Evolutionary conservation across 37 sponge, comb jelly and placozoan species (phyloP).

Genomic region (Chondrilla cf. caribensis): DNA sequence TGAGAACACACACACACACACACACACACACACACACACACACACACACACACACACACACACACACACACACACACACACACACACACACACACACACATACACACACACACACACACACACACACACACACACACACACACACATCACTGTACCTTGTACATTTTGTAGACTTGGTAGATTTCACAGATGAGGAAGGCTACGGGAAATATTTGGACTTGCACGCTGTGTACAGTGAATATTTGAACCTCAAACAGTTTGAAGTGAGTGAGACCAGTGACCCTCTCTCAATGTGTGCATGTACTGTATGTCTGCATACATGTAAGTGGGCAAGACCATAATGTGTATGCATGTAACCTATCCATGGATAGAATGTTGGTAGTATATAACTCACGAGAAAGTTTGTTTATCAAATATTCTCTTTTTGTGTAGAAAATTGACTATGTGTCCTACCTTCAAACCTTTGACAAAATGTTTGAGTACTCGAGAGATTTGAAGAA

Average conservation of each 20-base stretch:
- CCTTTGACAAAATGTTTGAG: slow-evolving; percentile 91
- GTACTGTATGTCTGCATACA: too few relatives aligned
- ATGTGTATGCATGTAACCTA: too few relatives aligned
- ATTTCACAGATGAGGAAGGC: slow-evolving; percentile 96
- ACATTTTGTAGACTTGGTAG: slow-evolving; percentile 84
- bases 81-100: neutral
- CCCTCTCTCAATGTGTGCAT: too few relatives aligned
- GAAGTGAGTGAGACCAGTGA: slow-evolving; percentile 45
- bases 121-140: neutral
- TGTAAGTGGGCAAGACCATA: too few relatives aligned
- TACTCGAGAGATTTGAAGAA: slow-evolving; percentile 87
- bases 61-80: neutral
- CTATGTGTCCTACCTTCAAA: slow-evolving; percentile 82
- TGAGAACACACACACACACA: slow-evolving; percentile 5
- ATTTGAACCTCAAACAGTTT: slow-evolving; percentile 76
- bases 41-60: slow-evolving; percentile 1
- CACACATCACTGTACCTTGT: neutral
- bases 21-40: neutral
- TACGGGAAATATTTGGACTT: slow-evolving; percentile 96
- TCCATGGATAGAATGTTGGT: too few relatives aligned
- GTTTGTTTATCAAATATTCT: too few relatives aligned
- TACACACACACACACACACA: neutral
- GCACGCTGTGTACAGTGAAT: slow-evolving; percentile 68
- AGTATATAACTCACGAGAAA: too few relatives aligned
- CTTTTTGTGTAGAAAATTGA: slow-evolving; percentile 55